These are phyloP conservation scores for Hypercompe scribonia DNA, from an alignment of 2,888 invertebrate species.

Conservation along the genomic window DNA sequence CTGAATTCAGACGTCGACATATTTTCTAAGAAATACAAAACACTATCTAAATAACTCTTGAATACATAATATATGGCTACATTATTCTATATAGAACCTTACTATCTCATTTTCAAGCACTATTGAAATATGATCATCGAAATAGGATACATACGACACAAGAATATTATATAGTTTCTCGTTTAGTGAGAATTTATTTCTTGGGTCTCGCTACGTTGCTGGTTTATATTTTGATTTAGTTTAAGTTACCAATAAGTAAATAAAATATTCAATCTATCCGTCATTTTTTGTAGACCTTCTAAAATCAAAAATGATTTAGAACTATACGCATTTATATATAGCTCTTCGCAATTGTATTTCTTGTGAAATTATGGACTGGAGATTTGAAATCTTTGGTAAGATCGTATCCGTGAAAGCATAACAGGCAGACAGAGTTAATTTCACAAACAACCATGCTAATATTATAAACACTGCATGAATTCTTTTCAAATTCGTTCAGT, in stretches of 20 bases:
- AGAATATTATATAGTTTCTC: background rate
- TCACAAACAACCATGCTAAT: no score
- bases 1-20: slow-evolving; percentile 81
- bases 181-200: slow-evolving; percentile 1
- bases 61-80: slow-evolving; percentile 14
- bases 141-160: slow-evolving; percentile 3
- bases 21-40: slow-evolving; percentile 65
- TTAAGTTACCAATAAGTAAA: background rate
- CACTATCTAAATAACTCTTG: slow-evolving; percentile 20
- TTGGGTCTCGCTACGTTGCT: background rate
- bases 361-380: background rate
- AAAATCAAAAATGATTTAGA: background rate
- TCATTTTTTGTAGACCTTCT: background rate
- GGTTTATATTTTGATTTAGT: slow-evolving; percentile 9
- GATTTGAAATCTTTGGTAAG: background rate
- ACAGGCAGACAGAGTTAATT: no score
- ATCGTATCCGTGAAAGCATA: no score
- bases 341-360: no score
- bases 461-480: no score
- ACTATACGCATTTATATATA: background rate
- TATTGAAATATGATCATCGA: slow-evolving; percentile 18
- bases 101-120: slow-evolving; percentile 11
- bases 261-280: background rate
- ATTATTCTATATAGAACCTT: slow-evolving; percentile 9
- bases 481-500: no score